Evolutionary conservation across 1,140 invertebrate genomes (phyloP).

Genomic region (Drosophila littoralis): DNA sequence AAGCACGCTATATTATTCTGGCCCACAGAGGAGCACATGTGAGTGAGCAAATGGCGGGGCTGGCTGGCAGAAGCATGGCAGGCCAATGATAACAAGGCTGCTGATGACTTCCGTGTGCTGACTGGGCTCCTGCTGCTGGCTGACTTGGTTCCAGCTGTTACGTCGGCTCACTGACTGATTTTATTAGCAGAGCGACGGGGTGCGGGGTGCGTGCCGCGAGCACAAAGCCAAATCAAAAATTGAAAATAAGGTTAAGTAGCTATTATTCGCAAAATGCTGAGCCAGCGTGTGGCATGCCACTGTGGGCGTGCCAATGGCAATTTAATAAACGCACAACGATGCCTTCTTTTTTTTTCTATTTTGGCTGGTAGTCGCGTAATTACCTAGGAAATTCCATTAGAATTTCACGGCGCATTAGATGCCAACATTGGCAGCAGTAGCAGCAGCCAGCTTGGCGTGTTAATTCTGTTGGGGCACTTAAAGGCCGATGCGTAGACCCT

Average conservation of each 20-base stretch:
- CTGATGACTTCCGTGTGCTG: slow-evolving; percentile 76
- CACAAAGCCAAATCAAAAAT: slow-evolving; percentile 75
- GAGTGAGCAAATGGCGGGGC: neutral
- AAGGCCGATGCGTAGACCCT: slow-evolving; percentile 1
- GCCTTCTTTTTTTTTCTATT: slow-evolving; percentile 22
- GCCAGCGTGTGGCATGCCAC: slow-evolving; percentile 4
- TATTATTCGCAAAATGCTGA: slow-evolving; percentile 70
- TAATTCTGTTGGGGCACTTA: slow-evolving; percentile 37
- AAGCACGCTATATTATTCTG: slow-evolving; percentile 77
- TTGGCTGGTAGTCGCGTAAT: slow-evolving; percentile 50
- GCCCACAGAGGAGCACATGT: slow-evolving; percentile 28
- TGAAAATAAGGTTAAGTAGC: slow-evolving; percentile 83
- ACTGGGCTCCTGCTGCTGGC: slow-evolving; percentile 64
- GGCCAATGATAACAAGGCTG: slow-evolving; percentile 74
- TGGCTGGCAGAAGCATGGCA: slow-evolving; percentile 4
- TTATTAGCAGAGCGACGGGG: slow-evolving; percentile 23
- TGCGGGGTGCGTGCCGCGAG: slow-evolving; percentile 7
- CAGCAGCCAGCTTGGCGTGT: slow-evolving; percentile 43
- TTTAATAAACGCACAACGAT: slow-evolving; percentile 64
- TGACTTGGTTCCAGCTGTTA: slow-evolving; percentile 32
- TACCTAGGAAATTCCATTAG: slow-evolving; percentile 77
- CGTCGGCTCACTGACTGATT: slow-evolving; percentile 25
- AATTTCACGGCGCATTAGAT: slow-evolving; percentile 79
- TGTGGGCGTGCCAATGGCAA: slow-evolving; percentile 56
- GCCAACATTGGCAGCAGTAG: slow-evolving; percentile 14